Conservation (phyloP, 2,797 vertebrate genomes). For the Xenops minutus region DNA sequence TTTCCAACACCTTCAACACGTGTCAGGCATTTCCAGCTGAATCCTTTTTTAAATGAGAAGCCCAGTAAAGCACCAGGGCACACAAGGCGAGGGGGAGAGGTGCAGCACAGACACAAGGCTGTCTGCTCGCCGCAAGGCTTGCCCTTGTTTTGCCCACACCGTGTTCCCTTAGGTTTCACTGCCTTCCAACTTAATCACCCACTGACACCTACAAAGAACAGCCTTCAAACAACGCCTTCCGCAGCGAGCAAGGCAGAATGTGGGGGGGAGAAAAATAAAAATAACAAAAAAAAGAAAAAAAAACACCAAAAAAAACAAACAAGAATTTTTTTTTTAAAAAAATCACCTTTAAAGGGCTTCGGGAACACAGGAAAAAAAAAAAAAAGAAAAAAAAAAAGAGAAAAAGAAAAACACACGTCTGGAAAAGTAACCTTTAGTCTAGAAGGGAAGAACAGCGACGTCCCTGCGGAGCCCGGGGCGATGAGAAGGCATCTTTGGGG, state of each 20-base stretch:
- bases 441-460: conserved; percentile 5
- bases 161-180: neutral
- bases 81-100: neutral
- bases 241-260: neutral
- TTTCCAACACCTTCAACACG: conserved; percentile 46
- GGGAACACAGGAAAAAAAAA: neutral
- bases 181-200: neutral
- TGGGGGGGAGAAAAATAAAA: too few species aligned
- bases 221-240: neutral
- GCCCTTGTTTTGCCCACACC: neutral
- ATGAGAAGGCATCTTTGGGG: conserved; percentile 38
- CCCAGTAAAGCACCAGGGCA: neutral
- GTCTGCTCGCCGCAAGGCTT: neutral
- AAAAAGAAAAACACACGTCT: neutral
- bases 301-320: too few species aligned
- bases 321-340: neutral
- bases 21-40: neutral
- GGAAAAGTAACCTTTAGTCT: conserved; percentile 24
- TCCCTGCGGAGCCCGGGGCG: neutral
- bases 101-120: neutral
- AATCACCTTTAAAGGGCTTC: neutral
- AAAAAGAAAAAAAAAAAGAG: too few species aligned
- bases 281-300: too few species aligned
- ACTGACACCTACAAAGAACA: neutral
- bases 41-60: neutral